Evolutionary conservation across 2,797 vertebrate genomes (phyloP), one percentile per base, ranked within the genome.

Genomic region (Thamnophis elegans): DNA sequence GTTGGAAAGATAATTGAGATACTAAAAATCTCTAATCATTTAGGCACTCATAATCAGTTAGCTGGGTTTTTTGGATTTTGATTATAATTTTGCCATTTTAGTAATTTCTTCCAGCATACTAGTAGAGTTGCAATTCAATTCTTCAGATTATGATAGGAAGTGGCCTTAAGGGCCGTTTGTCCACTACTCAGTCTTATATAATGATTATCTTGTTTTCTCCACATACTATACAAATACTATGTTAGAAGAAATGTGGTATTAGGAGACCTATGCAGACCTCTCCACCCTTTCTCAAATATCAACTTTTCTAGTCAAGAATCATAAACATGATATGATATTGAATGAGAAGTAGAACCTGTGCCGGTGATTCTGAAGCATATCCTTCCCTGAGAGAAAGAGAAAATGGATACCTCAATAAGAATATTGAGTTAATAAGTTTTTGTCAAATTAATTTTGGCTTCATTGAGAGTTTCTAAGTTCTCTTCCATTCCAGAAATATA

Each of bases 381-480:
- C 58, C 88, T 25, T 82, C 78, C 22, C 36, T 82, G 42, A 47
- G 51, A 65, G 10, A 55, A 65, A 28, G 73, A 89, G 58, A 47
- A 91, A 93, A 65, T 85, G 88, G 62, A 91, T 54, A 60, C 12
- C 87, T 56, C 85, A 90, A 56, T 87, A 73, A 89, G 60, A 73
- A n/a, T 85, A 78, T 26, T 91, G 56, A 88, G 86, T 91, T 88
- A 88, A 93, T 91, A 62, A 12, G 16, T 88, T 85, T 91, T 59
- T 85, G 32, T n/a, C n/a, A n/a, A n/a, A n/a, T n/a, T n/a, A n/a
- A n/a, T n/a, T n/a, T n/a, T n/a, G n/a, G n/a, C n/a, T n/a, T n/a
- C n/a, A n/a, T n/a, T n/a, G n/a, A n/a, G n/a, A n/a, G n/a, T n/a
- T n/a, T n/a, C n/a, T n/a, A n/a, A n/a, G n/a, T n/a, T n/a, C n/a